These are phyloP conservation scores for Gambelia wislizenii DNA, from an alignment of 2,797 vertebrate species.

Conservation along the genomic window DNA sequence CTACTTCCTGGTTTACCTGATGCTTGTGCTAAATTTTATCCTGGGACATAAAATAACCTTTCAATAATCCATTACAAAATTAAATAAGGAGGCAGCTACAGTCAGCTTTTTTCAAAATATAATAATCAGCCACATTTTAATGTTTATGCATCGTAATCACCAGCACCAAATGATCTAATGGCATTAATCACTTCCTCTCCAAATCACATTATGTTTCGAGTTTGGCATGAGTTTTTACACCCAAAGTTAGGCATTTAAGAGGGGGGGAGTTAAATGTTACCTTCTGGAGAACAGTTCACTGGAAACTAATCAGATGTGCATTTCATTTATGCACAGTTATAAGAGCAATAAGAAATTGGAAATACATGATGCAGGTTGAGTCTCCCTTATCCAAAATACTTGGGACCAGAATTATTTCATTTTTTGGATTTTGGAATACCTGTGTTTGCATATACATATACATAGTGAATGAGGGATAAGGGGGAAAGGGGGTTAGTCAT, in stretches of 20 bases:
- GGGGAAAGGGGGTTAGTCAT: too few relatives aligned
- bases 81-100: not conserved
- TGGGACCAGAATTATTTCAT: too few relatives aligned
- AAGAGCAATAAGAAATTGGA: not conserved
- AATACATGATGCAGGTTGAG: too few relatives aligned
- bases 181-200: not conserved
- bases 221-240: not conserved
- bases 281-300: not conserved
- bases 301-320: not conserved
- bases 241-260: not conserved
- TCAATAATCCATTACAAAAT: not conserved
- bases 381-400: too few relatives aligned
- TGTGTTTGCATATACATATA: too few relatives aligned
- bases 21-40: not conserved
- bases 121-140: not conserved
- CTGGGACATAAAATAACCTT: not conserved
- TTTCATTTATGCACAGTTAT: not conserved
- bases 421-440: too few relatives aligned
- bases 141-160: not conserved
- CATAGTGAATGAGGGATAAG: too few relatives aligned
- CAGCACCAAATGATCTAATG: not conserved
- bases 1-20: not conserved
- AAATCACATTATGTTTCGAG: not conserved
- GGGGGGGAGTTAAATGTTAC: not conserved
- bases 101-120: not conserved